Conservation (phyloP, 1,140 invertebrate genomes). For the Microvelia longipes region DNA sequence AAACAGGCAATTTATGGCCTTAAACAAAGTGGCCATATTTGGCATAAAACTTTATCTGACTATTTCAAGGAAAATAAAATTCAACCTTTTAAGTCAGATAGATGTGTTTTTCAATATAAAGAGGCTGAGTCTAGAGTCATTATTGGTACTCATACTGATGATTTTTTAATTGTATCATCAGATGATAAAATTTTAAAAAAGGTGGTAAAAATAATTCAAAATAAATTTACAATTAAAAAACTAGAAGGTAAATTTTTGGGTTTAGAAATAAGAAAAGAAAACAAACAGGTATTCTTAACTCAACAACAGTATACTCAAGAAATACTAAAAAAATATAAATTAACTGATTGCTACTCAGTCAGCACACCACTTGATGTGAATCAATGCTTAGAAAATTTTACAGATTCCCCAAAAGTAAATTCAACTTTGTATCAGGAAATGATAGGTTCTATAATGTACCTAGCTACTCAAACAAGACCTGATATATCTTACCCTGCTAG, state of each 20-base stretch:
- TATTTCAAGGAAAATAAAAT: neutral
- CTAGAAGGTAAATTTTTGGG: neutral
- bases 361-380: neutral
- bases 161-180: neutral
- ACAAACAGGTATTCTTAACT: neutral
- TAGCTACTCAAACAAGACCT: neutral
- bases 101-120: neutral
- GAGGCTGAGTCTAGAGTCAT: neutral
- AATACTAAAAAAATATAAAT: neutral
- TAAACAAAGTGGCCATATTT: constrained; percentile 15
- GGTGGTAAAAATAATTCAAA: neutral
- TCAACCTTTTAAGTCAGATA: neutral
- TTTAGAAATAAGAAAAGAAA: neutral
- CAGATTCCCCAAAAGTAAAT: neutral
- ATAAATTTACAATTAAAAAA: neutral
- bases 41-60: neutral
- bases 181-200: neutral
- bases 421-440: neutral
- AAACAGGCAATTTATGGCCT: constrained; percentile 26
- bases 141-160: neutral
- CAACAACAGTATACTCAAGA: neutral
- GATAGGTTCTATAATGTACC: neutral
- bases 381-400: neutral
- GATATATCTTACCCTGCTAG: neutral
- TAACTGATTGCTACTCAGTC: neutral